Evolutionary conservation across 2,888 invertebrate genomes (phyloP).

Genomic region (Amphiduros pacificus): DNA sequence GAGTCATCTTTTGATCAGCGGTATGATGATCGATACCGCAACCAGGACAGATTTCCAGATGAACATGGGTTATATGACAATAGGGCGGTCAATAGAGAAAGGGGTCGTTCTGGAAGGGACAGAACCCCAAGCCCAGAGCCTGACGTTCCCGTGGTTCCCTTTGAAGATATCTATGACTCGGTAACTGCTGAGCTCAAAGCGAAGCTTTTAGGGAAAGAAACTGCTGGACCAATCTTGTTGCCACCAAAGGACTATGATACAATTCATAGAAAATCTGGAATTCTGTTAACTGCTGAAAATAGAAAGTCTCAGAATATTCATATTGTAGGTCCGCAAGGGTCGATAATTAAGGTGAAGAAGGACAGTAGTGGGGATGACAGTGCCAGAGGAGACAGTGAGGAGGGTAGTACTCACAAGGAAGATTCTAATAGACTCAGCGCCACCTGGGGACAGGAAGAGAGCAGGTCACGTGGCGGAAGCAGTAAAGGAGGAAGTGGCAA

Average conservation of each 20-base stretch:
- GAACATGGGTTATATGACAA: background rate
- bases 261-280: conserved; percentile 3
- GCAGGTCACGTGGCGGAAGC: background rate
- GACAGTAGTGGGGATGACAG: background rate
- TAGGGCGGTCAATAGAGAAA: background rate
- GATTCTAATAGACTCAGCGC: background rate
- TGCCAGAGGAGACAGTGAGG: background rate
- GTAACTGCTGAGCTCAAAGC: conserved; percentile 7
- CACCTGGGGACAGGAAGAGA: background rate
- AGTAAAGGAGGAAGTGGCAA: background rate
- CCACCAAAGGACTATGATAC: conserved; percentile 22
- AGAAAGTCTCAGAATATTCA: conserved; percentile 1
- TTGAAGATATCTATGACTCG: conserved; percentile 3
- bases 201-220: background rate
- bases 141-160: background rate
- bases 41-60: background rate
- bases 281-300: background rate
- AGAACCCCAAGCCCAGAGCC: background rate
- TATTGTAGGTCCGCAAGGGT: background rate
- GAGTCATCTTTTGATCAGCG: background rate
- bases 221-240: background rate
- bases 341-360: background rate
- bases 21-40: background rate
- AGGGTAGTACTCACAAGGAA: background rate
- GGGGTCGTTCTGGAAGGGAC: background rate